phyloP scores from a whole-genome alignment of 2,797 vertebrate species.

The Gambelia wislizenii region DNA sequence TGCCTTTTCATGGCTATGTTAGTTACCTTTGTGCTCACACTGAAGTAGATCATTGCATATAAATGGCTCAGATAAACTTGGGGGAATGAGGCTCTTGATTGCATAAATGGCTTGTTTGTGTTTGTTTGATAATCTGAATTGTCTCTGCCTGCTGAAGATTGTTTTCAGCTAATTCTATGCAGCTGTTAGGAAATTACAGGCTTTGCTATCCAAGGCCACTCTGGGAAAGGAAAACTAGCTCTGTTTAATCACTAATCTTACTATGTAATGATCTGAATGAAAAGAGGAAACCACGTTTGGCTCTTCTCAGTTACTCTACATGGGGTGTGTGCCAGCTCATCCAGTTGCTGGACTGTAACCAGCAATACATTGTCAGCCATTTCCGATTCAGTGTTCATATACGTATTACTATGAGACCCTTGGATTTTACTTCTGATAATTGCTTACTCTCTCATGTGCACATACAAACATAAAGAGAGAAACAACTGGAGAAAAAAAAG shows the following conservation, averaged over 20 bases:
- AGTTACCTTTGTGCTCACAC: not conserved
- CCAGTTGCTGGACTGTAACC: not conserved
- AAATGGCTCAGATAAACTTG: constrained; percentile 44
- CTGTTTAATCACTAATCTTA: constrained; percentile 68
- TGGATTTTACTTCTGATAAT: constrained; percentile 1
- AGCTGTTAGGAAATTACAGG: constrained; percentile 76
- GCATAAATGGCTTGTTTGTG: constrained; percentile 58
- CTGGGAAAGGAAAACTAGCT: constrained; percentile 65
- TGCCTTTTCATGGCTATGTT: not conserved
- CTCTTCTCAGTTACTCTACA: constrained; percentile 49
- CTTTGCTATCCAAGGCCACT: constrained; percentile 71
- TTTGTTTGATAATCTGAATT: constrained; percentile 69
- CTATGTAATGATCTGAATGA: constrained; percentile 63
- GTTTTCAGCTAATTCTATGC: constrained; percentile 71
- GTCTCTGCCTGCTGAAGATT: constrained; percentile 60
- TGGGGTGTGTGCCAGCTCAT: constrained; percentile 43
- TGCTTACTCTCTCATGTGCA: not conserved
- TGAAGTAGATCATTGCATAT: constrained; percentile 20
- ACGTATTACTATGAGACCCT: not conserved
- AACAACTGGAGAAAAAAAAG: not conserved
- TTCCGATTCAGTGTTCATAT: not conserved
- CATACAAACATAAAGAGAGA: not conserved
- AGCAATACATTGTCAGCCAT: not conserved
- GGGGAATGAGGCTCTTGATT: constrained; percentile 38
- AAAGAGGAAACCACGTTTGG: constrained; percentile 63